These are phyloP conservation scores for Vulpes ferrilata DNA, from an alignment of 2,113 vertebrate genomes.

Conservation along the genomic window DNA sequence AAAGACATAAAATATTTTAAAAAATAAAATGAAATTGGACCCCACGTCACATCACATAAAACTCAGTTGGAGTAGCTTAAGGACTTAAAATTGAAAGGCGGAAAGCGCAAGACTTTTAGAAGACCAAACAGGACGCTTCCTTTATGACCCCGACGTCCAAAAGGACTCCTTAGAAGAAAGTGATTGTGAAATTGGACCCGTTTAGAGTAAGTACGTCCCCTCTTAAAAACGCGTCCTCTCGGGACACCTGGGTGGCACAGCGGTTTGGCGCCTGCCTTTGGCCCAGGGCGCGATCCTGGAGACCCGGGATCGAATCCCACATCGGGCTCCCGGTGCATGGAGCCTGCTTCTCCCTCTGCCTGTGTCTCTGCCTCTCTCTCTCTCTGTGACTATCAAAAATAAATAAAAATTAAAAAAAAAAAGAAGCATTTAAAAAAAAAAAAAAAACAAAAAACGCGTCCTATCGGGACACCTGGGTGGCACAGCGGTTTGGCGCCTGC, in stretches of 20 bases:
- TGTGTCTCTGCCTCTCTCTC: too few relatives aligned
- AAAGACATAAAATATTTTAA: neutral
- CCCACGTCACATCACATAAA: neutral
- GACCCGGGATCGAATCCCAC: too few relatives aligned
- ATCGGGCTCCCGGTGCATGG: too few relatives aligned
- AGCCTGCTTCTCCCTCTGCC: too few relatives aligned
- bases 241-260: too few relatives aligned
- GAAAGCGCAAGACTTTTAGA: conserved; percentile 13
- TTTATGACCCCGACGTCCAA: neutral
- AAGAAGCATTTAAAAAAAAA: too few relatives aligned
- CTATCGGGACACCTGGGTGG: too few relatives aligned
- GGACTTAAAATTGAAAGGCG: conserved; percentile 16
- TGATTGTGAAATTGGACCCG: neutral
- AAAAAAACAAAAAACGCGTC: neutral
- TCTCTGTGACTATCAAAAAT: too few relatives aligned
- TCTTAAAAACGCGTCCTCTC: neutral
- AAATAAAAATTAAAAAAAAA: too few relatives aligned
- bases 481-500: too few relatives aligned
- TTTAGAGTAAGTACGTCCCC: neutral
- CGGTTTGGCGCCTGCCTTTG: too few relatives aligned
- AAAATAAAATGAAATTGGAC: neutral
- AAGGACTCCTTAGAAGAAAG: conserved; percentile 20
- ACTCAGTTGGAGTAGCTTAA: neutral
- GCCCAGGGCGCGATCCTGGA: too few relatives aligned
- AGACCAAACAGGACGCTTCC: neutral